A percentile compares a stretch with the other conserved stretches of the same genome.
These are phyloP conservation scores for Labia minor DNA, from an alignment of 2,888 invertebrate species.

Conservation along the genomic window DNA sequence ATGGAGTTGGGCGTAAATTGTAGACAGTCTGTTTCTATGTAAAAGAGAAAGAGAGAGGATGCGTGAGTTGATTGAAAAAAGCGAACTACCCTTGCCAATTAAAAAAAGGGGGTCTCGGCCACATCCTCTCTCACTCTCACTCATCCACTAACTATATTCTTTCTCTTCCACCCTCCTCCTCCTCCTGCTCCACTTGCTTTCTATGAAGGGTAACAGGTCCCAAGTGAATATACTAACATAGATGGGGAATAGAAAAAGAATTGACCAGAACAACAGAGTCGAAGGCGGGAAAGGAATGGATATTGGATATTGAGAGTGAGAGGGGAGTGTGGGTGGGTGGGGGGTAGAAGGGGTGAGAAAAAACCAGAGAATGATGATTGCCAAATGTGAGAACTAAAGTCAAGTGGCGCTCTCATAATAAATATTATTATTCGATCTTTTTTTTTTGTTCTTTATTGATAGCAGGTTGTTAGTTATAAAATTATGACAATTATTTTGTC, in stretches of 20 bases:
- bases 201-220: background rate
- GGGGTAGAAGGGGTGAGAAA: background rate
- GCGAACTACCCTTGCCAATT: background rate
- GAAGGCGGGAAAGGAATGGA: too few relatives aligned
- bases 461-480: background rate
- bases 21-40: background rate
- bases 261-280: background rate
- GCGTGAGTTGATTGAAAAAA: constrained; percentile 6
- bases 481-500: too few relatives aligned
- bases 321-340: too few relatives aligned
- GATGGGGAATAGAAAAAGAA: constrained; percentile 1
- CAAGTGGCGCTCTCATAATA: constrained; percentile 13
- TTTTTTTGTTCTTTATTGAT: too few relatives aligned
- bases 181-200: too few relatives aligned
- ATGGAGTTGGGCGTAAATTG: background rate
- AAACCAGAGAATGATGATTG: background rate
- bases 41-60: too few relatives aligned
- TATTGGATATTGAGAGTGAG: too few relatives aligned
- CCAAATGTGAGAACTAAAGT: background rate
- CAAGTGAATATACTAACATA: background rate
- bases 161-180: background rate
- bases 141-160: too few relatives aligned
- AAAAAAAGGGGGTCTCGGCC: background rate
- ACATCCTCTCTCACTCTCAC: too few relatives aligned
- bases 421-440: too few relatives aligned